These are phyloP conservation scores for Hyles vespertilio DNA, from an alignment of 1,140 invertebrate genomes.

Conservation along the genomic window DNA sequence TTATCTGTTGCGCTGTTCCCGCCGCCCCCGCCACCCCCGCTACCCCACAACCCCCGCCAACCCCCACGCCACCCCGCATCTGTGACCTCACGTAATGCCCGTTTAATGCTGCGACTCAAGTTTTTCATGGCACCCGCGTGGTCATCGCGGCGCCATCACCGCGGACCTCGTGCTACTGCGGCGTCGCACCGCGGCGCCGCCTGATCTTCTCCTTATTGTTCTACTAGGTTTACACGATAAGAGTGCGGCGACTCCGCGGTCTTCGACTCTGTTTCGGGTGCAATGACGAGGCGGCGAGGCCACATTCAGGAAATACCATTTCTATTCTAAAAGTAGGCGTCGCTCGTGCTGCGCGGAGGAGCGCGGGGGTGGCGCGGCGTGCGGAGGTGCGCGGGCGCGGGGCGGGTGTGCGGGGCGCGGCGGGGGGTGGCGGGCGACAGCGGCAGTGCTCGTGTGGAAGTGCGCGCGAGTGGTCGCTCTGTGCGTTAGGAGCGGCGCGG, in stretches of 20 bases:
- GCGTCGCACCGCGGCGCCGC: too few species aligned
- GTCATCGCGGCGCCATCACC: not conserved
- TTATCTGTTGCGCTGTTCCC: conserved; percentile 13
- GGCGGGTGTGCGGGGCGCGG: conserved; percentile 11
- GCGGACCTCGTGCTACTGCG: too few species aligned
- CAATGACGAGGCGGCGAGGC: too few species aligned
- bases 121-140: conserved; percentile 9
- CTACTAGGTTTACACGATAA: too few species aligned
- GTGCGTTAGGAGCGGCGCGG: conserved; percentile 50
- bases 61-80: conserved; percentile 22
- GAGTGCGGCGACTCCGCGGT: too few species aligned
- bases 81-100: conserved; percentile 21
- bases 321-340: conserved; percentile 34
- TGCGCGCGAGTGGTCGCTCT: conserved; percentile 50
- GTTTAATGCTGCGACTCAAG: conserved; percentile 37
- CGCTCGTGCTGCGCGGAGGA: conserved; percentile 6
- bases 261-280: too few species aligned
- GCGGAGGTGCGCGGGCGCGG: conserved; percentile 12
- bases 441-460: conserved; percentile 37
- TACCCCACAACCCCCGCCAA: conserved; percentile 13
- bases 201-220: too few species aligned
- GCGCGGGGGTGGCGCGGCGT: conserved; percentile 10
- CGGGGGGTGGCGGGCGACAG: conserved; percentile 14
- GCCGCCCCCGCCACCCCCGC: conserved; percentile 13
- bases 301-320: conserved; percentile 17